These are phyloP conservation scores for Pristis pectinata DNA, from an alignment of 2,797 vertebrate species.

Conservation along the genomic window DNA sequence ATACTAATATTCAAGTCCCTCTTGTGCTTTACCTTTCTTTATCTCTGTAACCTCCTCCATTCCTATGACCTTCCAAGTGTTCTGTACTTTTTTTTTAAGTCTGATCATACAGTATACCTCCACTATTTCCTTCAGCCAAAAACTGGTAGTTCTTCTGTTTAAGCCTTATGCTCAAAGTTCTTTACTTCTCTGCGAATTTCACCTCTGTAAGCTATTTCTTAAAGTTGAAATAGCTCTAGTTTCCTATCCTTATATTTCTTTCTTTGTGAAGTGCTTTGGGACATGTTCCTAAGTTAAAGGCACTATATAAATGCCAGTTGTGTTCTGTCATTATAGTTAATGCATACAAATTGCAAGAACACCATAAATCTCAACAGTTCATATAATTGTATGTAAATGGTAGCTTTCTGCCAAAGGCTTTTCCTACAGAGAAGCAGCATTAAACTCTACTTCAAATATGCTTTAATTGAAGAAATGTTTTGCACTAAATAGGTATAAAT, in stretches of 20 bases:
- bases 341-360: background rate
- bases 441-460: background rate
- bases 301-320: background rate
- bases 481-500: background rate
- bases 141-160: background rate
- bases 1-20: background rate
- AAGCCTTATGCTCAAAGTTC: background rate
- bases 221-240: background rate
- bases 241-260: background rate
- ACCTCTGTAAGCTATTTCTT: background rate
- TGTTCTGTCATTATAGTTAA: background rate
- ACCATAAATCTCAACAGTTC: background rate
- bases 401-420: background rate
- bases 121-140: background rate
- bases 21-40: background rate
- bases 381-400: background rate
- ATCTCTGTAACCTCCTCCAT: background rate
- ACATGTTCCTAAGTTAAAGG: background rate
- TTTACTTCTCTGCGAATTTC: background rate
- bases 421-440: background rate
- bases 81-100: background rate
- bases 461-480: background rate
- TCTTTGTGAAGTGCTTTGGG: background rate
- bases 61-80: too few species aligned
- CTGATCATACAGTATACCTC: background rate